Conservation (phyloP, 1,140 invertebrate genomes). For the Tetramorium simillimum region DNA sequence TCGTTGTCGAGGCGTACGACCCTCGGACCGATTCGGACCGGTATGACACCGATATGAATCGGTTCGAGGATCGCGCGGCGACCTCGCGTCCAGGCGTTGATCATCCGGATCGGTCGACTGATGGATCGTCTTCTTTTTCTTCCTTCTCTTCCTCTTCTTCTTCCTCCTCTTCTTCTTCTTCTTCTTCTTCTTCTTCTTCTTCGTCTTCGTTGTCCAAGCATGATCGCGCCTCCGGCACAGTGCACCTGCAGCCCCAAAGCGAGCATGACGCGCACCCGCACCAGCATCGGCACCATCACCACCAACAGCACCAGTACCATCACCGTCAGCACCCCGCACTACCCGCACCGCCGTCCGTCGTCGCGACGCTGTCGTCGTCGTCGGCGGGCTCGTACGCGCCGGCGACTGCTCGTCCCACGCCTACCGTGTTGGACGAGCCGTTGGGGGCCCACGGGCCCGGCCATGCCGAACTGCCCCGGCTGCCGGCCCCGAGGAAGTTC, state of each 20-base stretch:
- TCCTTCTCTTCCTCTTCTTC: constrained; percentile 71
- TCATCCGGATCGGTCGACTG: constrained; percentile 68
- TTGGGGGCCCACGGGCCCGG: constrained; percentile 58
- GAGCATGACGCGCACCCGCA: constrained; percentile 81
- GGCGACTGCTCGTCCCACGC: constrained; percentile 78
- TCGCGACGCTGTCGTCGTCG: constrained; percentile 71
- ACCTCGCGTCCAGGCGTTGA: constrained; percentile 56
- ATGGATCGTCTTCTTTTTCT: constrained; percentile 72
- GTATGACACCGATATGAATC: constrained; percentile 55
- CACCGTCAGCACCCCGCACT: constrained; percentile 76
- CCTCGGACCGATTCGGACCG: constrained; percentile 75
- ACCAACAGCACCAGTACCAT: constrained; percentile 79
- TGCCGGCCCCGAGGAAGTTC: constrained; percentile 78
- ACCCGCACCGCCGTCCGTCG: constrained; percentile 73
- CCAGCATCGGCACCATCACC: constrained; percentile 78
- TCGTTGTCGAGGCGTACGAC: constrained; percentile 74
- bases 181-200: constrained; percentile 76
- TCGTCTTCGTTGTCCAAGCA: constrained; percentile 80
- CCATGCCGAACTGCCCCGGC: constrained; percentile 75
- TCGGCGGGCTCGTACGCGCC: constrained; percentile 69
- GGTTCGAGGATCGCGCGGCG: constrained; percentile 60
- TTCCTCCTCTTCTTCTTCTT: constrained; percentile 72
- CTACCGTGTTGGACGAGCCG: constrained; percentile 79
- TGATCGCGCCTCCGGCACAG: constrained; percentile 81
- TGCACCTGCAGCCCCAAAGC: constrained; percentile 79